These are phyloP conservation scores for Dicerorhinus sumatrensis DNA, from an alignment of 2,113 vertebrate species.

Conservation along the genomic window DNA sequence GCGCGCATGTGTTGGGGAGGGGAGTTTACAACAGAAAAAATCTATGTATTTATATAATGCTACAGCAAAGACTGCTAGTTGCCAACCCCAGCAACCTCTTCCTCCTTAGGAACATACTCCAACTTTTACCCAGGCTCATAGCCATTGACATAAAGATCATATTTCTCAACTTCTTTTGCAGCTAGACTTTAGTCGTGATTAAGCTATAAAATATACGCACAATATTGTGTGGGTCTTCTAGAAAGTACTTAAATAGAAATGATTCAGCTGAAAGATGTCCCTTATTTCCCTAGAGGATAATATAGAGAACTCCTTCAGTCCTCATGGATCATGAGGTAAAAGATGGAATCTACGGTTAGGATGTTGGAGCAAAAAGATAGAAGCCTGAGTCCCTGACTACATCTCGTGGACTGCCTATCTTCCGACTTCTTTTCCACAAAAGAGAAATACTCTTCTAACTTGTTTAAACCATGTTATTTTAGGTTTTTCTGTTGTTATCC, in stretches of 20 bases:
- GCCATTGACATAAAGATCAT: background rate
- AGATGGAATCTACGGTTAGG: background rate
- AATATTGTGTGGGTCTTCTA: conserved; percentile 12
- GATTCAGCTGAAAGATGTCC: conserved; percentile 20
- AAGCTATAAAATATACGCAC: conserved; percentile 29
- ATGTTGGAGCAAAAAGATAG: background rate
- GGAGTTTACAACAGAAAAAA: background rate
- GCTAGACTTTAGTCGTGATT: conserved; percentile 19
- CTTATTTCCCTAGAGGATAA: background rate
- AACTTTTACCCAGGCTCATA: background rate
- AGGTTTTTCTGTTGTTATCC: conserved; percentile 13
- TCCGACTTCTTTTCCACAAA: conserved; percentile 13
- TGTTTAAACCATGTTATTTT: conserved; percentile 31
- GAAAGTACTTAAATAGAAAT: conserved; percentile 33
- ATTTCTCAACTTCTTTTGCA: conserved; percentile 42
- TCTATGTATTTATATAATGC: background rate
- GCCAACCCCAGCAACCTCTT: background rate
- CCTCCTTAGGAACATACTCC: background rate
- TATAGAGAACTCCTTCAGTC: background rate
- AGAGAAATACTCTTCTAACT: conserved; percentile 38
- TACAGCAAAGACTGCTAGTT: background rate
- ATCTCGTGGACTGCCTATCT: background rate
- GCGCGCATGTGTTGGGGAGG: background rate
- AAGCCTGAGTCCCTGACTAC: background rate
- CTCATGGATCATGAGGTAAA: background rate